Conservation (phyloP, 2,888 invertebrate species). For the Drosophila melanocephala region DNA sequence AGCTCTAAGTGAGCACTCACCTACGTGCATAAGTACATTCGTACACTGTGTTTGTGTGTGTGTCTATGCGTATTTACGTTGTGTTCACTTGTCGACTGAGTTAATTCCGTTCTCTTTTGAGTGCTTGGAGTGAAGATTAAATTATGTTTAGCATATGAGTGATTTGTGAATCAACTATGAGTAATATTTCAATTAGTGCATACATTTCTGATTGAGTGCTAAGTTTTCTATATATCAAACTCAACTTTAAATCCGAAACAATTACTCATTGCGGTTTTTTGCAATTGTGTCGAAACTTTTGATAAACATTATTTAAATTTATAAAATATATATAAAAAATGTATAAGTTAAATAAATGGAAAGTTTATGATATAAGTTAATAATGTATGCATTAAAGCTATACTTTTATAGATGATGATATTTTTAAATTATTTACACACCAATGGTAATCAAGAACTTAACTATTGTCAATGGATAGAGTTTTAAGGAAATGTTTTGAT, state of each 20-base stretch:
- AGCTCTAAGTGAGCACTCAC: slow-evolving; percentile 19
- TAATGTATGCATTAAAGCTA: not conserved
- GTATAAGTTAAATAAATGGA: not conserved
- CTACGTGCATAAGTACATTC: slow-evolving; percentile 11
- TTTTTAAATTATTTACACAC: not conserved
- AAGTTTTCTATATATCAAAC: not conserved
- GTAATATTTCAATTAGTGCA: not conserved
- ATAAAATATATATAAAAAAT: too few relatives aligned
- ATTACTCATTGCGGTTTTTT: not conserved
- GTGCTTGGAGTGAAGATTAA: not conserved
- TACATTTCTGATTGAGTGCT: not conserved
- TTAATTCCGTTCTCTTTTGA: slow-evolving; percentile 9
- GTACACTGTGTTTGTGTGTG: not conserved
- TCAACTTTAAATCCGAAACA: not conserved
- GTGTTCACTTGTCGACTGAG: slow-evolving; percentile 12
- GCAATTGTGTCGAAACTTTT: not conserved
- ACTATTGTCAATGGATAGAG: not conserved
- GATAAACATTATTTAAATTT: not conserved
- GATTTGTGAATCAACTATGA: not conserved
- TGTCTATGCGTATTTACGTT: slow-evolving; percentile 18
- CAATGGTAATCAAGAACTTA: not conserved
- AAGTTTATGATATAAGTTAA: not conserved
- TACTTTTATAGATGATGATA: not conserved
- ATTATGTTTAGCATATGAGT: not conserved
- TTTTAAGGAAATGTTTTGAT: not conserved